Base-by-base conservation (phyloP, 2,113 vertebrate genomes). In the Amphiprion ocellaris region DNA sequence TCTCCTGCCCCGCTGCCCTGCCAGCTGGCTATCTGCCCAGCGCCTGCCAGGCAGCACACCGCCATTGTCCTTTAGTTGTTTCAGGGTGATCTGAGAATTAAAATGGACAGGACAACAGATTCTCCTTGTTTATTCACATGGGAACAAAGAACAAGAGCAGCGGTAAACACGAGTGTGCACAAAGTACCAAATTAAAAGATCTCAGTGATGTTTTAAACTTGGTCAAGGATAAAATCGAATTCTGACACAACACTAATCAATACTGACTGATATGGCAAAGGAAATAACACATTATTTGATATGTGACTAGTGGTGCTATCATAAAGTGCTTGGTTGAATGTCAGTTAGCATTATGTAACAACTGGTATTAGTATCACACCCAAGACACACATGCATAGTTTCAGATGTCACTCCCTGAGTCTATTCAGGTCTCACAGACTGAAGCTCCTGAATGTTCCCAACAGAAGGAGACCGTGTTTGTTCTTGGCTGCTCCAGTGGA, bases 21-120 rank as follows among this genome's bases (percentile, higher is more conserved):
- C 93, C 93, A 93, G 83, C 89, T 94, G 93, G 93, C 92, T n/a
- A n/a, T 26, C 65, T 71, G 92, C 91, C 93, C 88, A 77, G 87
- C 84, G 82, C 85, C 87, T 90, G 90, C 92, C 88, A 87, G 89
- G 86, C 90, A 88, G 91, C 89, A 89, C 90, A 86, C 86, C 76
- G 84, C 89, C 81, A 90, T 91, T 93, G 92, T 93, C 91, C 90
- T 92, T 87, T 87, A 84, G 77, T 85, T 85, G 81, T 92, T 90
- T 89, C 86, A 88, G 89, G 88, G 87, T 85, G 84, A 91, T 89
- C 87, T 81, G 83, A 85, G 87, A 89, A 90, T 89, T 81, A 84
- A 90, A 92, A 90, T 81, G 88, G 87, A 82, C 83, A 73, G 72
- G 78, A 82, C 87, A 71, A 82, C 83, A 87, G 59, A 83, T 77